These are phyloP conservation scores for Dipus sagitta DNA, from an alignment of 2,797 vertebrate genomes.

Conservation along the genomic window DNA sequence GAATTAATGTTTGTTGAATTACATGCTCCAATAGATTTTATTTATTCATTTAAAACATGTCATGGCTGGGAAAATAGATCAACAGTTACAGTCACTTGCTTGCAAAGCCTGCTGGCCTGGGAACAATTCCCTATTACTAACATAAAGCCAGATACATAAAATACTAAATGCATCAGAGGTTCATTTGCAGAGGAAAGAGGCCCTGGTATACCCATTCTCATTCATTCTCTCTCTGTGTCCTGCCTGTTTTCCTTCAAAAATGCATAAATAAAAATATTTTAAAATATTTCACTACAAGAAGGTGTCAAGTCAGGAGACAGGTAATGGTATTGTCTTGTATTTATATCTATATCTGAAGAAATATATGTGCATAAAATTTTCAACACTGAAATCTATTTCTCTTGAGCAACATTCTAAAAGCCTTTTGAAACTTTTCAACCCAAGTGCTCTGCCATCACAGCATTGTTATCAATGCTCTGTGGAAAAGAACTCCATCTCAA, in stretches of 20 bases:
- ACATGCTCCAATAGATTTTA: background rate
- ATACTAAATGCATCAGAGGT: too few species aligned
- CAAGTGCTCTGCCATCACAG: slow-evolving; percentile 19
- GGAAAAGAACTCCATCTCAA: slow-evolving; percentile 76
- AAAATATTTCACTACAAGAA: background rate
- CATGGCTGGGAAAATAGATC: background rate
- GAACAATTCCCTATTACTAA: too few species aligned
- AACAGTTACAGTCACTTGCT: too few species aligned
- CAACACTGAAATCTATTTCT: slow-evolving; percentile 59
- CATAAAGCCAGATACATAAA: too few species aligned
- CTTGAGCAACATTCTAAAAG: slow-evolving; percentile 66
- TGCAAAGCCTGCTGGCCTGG: too few species aligned
- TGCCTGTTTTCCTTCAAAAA: too few species aligned
- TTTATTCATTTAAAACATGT: slow-evolving; percentile 38
- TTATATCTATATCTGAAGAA: background rate
- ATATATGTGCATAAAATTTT: background rate
- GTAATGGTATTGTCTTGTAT: background rate
- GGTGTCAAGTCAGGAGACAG: background rate
- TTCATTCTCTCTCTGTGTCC: too few species aligned
- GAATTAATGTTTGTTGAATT: background rate
- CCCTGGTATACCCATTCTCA: too few species aligned
- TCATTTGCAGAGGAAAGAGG: too few species aligned
- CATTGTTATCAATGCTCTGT: background rate
- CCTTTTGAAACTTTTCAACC: slow-evolving; percentile 55
- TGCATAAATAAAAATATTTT: too few species aligned